A percentile compares a stretch with the other conserved stretches of the same genome.
Conservation (phyloP, 2,888 invertebrate species). For the Melolontha melolontha region DNA sequence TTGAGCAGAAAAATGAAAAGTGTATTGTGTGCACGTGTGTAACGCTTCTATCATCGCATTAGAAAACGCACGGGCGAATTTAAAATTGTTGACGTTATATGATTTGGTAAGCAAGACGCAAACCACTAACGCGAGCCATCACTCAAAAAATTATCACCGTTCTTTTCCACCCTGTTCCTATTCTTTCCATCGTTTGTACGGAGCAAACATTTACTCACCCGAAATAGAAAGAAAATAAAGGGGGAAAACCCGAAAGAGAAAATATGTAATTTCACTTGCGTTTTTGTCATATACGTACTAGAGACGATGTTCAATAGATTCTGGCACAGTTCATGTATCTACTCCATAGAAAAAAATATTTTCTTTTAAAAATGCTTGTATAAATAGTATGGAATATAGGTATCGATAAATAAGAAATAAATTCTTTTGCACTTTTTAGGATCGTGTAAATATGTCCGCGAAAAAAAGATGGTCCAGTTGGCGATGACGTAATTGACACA, state of each 20-base stretch:
- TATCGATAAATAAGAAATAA: too few species aligned
- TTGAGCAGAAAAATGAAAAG: too few species aligned
- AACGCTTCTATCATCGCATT: not conserved
- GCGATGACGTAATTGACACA: too few species aligned
- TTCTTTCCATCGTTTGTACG: constrained; percentile 47
- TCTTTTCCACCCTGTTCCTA: constrained; percentile 41
- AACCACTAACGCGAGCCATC: constrained; percentile 48
- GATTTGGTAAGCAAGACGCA: constrained; percentile 49
- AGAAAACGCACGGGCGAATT: constrained; percentile 10
- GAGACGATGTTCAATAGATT: too few species aligned
- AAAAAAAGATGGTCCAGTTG: too few species aligned
- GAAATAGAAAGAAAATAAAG: constrained; percentile 63
- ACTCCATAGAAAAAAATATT: too few species aligned
- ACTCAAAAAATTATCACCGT: constrained; percentile 59
- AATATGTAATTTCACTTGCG: constrained; percentile 33
- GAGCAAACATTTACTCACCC: constrained; percentile 59
- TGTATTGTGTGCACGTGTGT: too few species aligned
- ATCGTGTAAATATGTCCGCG: too few species aligned
- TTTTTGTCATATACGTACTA: not conserved
- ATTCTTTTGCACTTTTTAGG: too few species aligned
- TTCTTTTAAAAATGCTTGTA: too few species aligned
- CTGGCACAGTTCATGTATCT: too few species aligned
- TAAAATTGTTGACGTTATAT: constrained; percentile 14
- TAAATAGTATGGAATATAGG: too few species aligned
- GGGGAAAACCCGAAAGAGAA: constrained; percentile 47